A percentile compares a stretch with the other conserved stretches of the same genome.
phyloP scores from a whole-genome alignment of 2,888 invertebrate species.

The Lasioglossum malachurum region DNA sequence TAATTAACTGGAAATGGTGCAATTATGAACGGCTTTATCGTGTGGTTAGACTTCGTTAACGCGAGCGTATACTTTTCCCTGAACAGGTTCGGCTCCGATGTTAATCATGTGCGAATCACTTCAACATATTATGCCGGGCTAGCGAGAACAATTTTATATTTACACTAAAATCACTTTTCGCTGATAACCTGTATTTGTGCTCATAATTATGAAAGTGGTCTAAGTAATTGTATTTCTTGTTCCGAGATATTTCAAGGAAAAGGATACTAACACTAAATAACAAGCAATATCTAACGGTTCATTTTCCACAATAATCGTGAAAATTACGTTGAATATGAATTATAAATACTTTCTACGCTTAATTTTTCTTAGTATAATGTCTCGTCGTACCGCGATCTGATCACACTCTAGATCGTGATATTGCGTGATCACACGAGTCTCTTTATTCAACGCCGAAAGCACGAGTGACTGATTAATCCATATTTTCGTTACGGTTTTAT shows the following conservation, averaged over 20 bases:
- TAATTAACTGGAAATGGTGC: conserved; percentile 4
- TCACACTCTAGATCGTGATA: neutral
- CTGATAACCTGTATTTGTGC: neutral
- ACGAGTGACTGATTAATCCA: conserved; percentile 18
- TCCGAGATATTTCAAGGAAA: no score
- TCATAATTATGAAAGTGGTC: no score
- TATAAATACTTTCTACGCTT: neutral
- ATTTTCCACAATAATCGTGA: no score
- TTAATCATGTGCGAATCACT: neutral
- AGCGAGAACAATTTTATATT: neutral
- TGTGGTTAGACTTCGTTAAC: conserved; percentile 1
- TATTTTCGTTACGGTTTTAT: conserved; percentile 13
- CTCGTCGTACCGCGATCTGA: neutral
- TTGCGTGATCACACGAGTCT: conserved; percentile 15
- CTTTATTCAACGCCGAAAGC: conserved; percentile 28
- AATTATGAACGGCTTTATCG: neutral
- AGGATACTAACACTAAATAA: no score
- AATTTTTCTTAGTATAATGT: neutral
- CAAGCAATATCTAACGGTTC: no score
- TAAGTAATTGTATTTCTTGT: no score
- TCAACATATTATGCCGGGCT: neutral
- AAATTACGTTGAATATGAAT: no score
- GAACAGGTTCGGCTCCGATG: neutral
- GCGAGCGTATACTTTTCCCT: neutral
- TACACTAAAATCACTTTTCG: neutral